Percentiles rank a stretch among this genome's conserved stretches.
These are phyloP conservation scores for Poeciliopsis retropinna DNA, from an alignment of 2,113 vertebrate genomes.

Conservation along the genomic window DNA sequence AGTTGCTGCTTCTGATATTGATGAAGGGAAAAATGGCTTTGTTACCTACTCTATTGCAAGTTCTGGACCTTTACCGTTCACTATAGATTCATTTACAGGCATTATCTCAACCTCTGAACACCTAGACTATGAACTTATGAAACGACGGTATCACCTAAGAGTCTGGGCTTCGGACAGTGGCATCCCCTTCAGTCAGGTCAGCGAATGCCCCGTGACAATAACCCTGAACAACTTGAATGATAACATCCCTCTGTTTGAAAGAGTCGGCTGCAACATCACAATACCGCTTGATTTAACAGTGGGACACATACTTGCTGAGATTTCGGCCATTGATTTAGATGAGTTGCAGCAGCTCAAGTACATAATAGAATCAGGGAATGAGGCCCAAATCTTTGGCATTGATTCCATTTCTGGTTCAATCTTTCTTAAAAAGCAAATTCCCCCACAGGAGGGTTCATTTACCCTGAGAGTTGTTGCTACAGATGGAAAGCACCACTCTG, in stretches of 20 bases:
- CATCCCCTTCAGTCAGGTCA: constrained; percentile 88
- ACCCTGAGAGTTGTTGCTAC: constrained; percentile 87
- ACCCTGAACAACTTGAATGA: constrained; percentile 93
- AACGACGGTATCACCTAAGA: constrained; percentile 86
- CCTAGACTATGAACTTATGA: constrained; percentile 95
- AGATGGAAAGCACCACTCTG: constrained; percentile 87
- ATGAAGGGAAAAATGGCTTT: constrained; percentile 87
- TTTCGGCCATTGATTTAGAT: constrained; percentile 92
- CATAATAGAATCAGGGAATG: constrained; percentile 88
- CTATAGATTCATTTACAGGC: constrained; percentile 88
- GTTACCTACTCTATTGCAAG: constrained; percentile 87
- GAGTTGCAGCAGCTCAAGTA: constrained; percentile 92
- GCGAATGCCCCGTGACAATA: constrained; percentile 87
- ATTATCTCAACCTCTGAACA: constrained; percentile 86
- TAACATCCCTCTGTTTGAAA: constrained; percentile 91
- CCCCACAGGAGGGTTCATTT: constrained; percentile 73
- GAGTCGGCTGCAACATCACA: constrained; percentile 88
- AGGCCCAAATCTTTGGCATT: constrained; percentile 85
- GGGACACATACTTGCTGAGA: constrained; percentile 77
- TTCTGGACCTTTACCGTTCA: constrained; percentile 83
- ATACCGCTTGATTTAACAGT: constrained; percentile 82
- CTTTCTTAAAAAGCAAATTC: constrained; percentile 79
- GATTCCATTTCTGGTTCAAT: constrained; percentile 86
- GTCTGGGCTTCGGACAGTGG: constrained; percentile 95
- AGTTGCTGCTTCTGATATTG: constrained; percentile 85